These are phyloP conservation scores for Sclerurus mexicanus DNA, from an alignment of 2,113 vertebrate species.

Conservation along the genomic window DNA sequence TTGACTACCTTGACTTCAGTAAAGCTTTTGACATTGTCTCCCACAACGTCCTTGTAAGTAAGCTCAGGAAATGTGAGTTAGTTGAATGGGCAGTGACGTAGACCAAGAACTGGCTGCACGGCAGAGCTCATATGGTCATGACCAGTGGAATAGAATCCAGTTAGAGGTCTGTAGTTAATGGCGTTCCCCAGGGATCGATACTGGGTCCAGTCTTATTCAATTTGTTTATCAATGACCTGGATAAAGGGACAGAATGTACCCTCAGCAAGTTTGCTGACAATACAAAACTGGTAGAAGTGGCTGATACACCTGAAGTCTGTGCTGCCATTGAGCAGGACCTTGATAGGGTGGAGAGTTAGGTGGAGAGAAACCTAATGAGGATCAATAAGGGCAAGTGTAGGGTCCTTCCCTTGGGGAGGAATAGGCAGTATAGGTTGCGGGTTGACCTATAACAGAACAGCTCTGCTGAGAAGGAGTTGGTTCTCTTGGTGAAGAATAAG, in stretches of 20 bases:
- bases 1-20: not conserved
- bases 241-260: not conserved
- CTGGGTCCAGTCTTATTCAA: rapidly evolving
- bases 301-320: not conserved
- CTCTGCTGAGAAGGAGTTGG: not conserved
- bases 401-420: too few species aligned
- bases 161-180: not conserved
- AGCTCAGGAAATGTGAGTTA: not conserved
- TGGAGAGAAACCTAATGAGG: not conserved
- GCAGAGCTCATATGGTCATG: not conserved
- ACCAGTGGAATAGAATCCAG: not conserved
- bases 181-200: rapidly evolving
- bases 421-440: not conserved
- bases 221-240: not conserved
- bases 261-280: not conserved
- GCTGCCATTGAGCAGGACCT: not conserved
- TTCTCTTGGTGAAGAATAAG: not conserved
- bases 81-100: not conserved
- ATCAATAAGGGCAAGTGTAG: rapidly evolving
- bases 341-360: not conserved
- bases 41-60: too few species aligned
- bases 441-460: too few species aligned
- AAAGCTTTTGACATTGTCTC: not conserved
- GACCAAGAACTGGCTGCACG: not conserved
- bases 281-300: not conserved